Percentiles rank a stretch among this genome's conserved stretches.
Evolutionary conservation across 2,797 vertebrate genomes (phyloP).

Genomic region (Gobionotothen gibberifrons): DNA sequence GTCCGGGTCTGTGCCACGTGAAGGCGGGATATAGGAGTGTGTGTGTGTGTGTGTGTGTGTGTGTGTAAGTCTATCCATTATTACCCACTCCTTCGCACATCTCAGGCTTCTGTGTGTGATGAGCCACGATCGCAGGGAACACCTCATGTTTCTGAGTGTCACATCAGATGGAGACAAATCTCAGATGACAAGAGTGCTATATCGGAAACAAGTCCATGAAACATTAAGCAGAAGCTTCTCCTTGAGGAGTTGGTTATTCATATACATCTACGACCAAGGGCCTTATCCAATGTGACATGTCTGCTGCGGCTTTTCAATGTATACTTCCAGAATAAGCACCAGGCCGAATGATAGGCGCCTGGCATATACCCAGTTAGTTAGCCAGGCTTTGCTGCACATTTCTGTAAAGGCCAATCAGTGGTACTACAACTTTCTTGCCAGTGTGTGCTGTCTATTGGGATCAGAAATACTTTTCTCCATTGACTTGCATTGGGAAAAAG

Average conservation of each 20-base stretch:
- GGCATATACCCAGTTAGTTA: not conserved
- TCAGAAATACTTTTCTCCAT: no score
- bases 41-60: not conserved
- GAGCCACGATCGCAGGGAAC: constrained; percentile 46
- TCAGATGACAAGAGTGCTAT: constrained; percentile 59
- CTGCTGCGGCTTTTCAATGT: constrained; percentile 49
- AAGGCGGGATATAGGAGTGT: not conserved
- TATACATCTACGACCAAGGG: constrained; percentile 55
- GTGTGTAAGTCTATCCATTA: constrained; percentile 18
- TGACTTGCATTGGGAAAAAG: no score
- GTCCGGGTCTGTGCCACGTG: constrained; percentile 21
- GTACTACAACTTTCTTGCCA: no score
- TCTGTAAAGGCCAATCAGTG: no score
- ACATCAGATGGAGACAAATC: constrained; percentile 62
- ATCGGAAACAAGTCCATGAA: constrained; percentile 63
- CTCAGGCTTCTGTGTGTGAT: constrained; percentile 30
- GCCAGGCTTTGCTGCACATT: no score
- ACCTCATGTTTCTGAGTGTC: constrained; percentile 52
- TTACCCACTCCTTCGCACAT: constrained; percentile 22
- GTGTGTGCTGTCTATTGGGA: no score
- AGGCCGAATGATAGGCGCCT: constrained; percentile 54
- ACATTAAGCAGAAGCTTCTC: constrained; percentile 64
- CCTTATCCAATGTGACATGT: constrained; percentile 66
- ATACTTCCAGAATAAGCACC: constrained; percentile 39
- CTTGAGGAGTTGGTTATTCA: constrained; percentile 63